Percentiles rank a stretch among this genome's conserved stretches.
These are phyloP conservation scores for Semotilus atromaculatus DNA, from an alignment of 2,797 vertebrate species.

Conservation along the genomic window DNA sequence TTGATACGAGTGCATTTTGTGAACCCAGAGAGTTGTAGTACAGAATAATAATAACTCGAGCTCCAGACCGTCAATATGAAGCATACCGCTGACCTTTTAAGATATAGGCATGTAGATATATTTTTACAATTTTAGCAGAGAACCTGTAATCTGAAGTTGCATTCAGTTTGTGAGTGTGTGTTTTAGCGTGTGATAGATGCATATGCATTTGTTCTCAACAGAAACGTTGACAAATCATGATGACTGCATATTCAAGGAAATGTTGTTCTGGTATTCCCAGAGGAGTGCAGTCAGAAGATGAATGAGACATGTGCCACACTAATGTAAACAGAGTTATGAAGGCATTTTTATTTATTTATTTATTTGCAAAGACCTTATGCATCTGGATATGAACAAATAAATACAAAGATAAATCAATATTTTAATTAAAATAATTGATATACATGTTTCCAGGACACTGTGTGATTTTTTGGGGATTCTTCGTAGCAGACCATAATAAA, in stretches of 20 bases:
- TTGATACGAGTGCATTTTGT: not conserved
- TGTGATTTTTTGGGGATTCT: not conserved
- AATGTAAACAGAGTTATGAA: constrained; percentile 1
- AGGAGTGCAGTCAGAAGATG: constrained; percentile 8
- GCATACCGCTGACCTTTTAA: constrained; percentile 1
- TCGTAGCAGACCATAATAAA: not conserved
- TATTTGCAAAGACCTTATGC: not conserved
- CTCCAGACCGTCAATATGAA: not conserved
- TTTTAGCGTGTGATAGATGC: constrained; percentile 21
- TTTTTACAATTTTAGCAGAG: not conserved
- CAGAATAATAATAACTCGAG: not conserved
- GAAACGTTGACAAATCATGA: constrained; percentile 27
- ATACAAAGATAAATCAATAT: not conserved
- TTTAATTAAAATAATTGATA: not conserved
- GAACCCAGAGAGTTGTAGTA: not conserved
- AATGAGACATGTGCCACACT: constrained; percentile 17
- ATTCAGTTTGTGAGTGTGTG: constrained; percentile 47
- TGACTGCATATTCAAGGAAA: constrained; percentile 23
- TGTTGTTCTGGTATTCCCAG: constrained; percentile 17
- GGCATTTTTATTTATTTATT: not conserved
- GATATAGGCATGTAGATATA: not conserved
- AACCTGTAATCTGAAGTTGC: not conserved
- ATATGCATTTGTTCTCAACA: constrained; percentile 48
- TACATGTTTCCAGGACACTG: no score
- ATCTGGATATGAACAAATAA: not conserved